These are phyloP conservation scores for Keiferia lycopersicella DNA, from an alignment of 2,888 invertebrate species.

Conservation along the genomic window DNA sequence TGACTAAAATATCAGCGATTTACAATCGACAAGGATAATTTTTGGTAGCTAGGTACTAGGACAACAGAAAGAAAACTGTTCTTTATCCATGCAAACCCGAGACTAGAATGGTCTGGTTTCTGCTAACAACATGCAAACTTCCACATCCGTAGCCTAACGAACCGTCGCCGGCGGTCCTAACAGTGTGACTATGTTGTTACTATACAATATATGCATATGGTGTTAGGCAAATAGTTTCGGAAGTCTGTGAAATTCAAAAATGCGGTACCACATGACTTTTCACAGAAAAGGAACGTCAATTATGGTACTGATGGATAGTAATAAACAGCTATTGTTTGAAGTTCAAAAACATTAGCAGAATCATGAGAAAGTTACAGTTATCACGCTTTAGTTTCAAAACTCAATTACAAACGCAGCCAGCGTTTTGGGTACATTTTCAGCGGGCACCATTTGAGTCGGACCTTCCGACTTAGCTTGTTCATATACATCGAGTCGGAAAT, in stretches of 20 bases:
- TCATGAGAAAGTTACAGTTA: no score
- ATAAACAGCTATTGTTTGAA: no score
- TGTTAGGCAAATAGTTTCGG: not conserved
- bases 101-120: not conserved
- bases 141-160: constrained; percentile 9
- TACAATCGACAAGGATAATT: no score
- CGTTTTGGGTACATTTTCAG: no score
- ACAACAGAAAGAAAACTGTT: not conserved
- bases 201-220: not conserved
- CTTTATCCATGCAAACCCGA: not conserved
- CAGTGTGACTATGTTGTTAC: not conserved
- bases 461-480: no score
- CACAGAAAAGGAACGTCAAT: not conserved
- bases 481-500: no score
- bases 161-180: constrained; percentile 1
- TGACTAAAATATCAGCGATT: no score
- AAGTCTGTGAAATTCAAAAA: not conserved
- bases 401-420: no score
- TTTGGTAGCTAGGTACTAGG: not conserved
- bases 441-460: no score
- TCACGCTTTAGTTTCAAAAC: no score
- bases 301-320: no score
- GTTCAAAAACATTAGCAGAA: no score
- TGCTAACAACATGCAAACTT: constrained; percentile 18
- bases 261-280: not conserved